Percentiles rank a stretch among this genome's conserved stretches.
phyloP scores from a whole-genome alignment of 2,797 vertebrate species.

The Mormyrus proboscirostris region DNA sequence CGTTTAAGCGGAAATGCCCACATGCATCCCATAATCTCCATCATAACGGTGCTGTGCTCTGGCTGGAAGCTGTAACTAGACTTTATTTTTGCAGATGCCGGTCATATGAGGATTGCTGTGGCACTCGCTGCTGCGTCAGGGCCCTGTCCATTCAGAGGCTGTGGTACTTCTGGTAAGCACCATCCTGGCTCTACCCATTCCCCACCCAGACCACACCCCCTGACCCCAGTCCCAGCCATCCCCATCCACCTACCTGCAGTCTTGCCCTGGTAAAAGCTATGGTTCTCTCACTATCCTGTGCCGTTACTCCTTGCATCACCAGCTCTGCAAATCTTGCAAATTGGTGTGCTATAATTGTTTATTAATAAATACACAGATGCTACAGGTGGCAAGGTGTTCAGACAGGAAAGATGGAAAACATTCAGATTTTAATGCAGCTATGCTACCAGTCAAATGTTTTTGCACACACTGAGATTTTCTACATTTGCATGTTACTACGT shows the following conservation, averaged over 20 bases:
- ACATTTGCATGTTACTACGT: background rate
- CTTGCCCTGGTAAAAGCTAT: background rate
- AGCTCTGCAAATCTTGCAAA: background rate
- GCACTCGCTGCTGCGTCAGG: constrained; percentile 87
- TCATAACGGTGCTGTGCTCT: background rate
- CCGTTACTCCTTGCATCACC: background rate
- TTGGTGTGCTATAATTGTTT: background rate
- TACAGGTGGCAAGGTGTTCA: background rate
- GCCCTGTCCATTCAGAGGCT: constrained; percentile 92
- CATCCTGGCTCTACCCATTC: background rate
- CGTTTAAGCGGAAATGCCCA: background rate
- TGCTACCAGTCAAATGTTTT: background rate
- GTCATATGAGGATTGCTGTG: constrained; percentile 96
- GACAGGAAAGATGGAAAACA: background rate
- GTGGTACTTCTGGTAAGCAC: constrained; percentile 94
- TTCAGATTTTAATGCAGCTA: background rate
- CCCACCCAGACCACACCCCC: background rate
- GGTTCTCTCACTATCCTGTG: background rate
- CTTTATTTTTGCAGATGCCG: constrained; percentile 71
- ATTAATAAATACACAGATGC: background rate
- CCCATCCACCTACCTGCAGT: background rate
- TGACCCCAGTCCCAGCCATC: background rate
- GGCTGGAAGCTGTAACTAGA: background rate
- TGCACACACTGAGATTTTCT: background rate
- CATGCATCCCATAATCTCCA: background rate